Evolutionary conservation across 2,888 invertebrate genomes (phyloP), one percentile per base, ranked within the genome.

Genomic region (Oscheius sp.): DNA sequence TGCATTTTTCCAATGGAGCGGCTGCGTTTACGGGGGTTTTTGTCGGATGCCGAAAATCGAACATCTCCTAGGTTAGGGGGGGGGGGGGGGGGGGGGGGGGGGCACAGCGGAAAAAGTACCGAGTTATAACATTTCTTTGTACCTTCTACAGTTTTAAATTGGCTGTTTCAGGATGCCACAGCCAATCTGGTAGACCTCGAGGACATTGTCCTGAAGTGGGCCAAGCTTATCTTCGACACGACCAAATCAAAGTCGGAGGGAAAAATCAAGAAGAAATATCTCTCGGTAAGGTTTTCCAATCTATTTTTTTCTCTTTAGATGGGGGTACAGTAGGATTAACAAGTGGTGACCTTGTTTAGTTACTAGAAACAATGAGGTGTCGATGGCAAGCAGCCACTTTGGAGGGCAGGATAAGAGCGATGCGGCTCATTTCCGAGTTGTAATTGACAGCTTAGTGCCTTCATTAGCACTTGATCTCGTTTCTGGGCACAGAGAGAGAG

Each of bases 181-280:
- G 59, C 80, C 18, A 76, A 80, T 45, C 70, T 82, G n/a, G 74
- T 80, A 23, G 82, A 82, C 46, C 52, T 82, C 69, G 82, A 82
- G 72, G 80, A 88, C 18, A 83, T 89, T 25, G 87, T 89, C 0
- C 85, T 87, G 59, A 82, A 82, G 6, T 90, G 89, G 89, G 89
- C 89, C 0, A 87, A 87, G 87, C 85, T 86, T 23, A 86, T 85
- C 49, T 89, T 89, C 80, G 79, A 85, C 69, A 83, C 86, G 49
- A 89, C 89, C 5, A 87, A 89, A 27, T 80, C 80, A n/a, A 87
- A 88, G 73, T 86, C 88, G 1, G 86, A 88, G 69, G 77, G 81
- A 21, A 80, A 80, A 58, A 83, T 83, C 73, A 80, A 81, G 75
- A 81, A 79, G 76, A 81, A 82, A 69, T 79, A 81, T 72, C 61